Evolutionary conservation across 2,888 invertebrate genomes (phyloP), one percentile per base, ranked within the genome.

Genomic region (Torymus tubicola): DNA sequence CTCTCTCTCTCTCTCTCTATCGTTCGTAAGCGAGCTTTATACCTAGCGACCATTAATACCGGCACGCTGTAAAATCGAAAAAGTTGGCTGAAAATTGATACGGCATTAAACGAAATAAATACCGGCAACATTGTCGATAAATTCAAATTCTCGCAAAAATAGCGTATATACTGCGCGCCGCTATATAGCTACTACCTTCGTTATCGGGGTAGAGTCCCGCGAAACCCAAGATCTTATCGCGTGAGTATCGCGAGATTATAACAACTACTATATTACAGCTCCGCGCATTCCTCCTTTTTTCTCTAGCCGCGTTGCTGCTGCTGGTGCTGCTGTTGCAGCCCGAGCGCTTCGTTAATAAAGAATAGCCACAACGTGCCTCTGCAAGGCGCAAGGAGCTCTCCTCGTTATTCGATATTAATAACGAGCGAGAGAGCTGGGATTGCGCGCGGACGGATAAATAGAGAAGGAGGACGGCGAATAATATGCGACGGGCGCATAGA

Each of bases 391-490:
- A 55, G 71, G 31, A 42, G 84, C 87, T 88, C 87, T 87, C 88
- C 89, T 90, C 88, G 90, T 89, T 90, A 90, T 89, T 89, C 87
- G 89, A 90, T 90, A 90, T 90, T 90, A 90, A 90, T 90, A 90
- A 90, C 88, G 86, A 88, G 86, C 86, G 82, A 82, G 65, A 61
- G 77, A 60, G 71, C 78, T 58, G 75, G 74, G 78, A 76, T 67
- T 76, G 63, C 72, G 60, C 68, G 16, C 1, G n/a, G 4, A 16
- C 63, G 67, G 63, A 72, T 68, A 77, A 76, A 80, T 67, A 72
- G 76, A 76, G 71, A 71, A 75, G 50, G 65, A 72, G 42, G 67
- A 61, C 16, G 60, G 31, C 21, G 60, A 42, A 71, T 57, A 67
- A 55, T 50, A 53, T 24, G 16, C 18, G 18, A 55, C 87, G 84